Percentiles rank a stretch among this genome's conserved stretches.
Conservation (phyloP, 2,888 invertebrate species). For the Xestobium rufovillosum region DNA sequence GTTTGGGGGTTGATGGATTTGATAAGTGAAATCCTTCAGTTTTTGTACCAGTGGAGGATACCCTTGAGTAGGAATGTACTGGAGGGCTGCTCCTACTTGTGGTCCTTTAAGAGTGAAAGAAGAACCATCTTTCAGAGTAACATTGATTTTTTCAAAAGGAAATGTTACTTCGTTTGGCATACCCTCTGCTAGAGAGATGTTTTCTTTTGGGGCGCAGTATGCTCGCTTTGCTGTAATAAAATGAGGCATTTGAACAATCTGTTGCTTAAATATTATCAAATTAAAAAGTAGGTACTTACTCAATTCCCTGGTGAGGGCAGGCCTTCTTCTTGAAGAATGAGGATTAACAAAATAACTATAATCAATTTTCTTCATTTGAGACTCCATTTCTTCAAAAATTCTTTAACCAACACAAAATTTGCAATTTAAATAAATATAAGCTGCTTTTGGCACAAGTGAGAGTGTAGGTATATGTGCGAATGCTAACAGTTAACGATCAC, state of each 20-base stretch:
- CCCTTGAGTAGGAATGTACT: conserved; percentile 70
- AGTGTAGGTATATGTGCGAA: conserved; percentile 7
- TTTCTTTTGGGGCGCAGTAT: conserved; percentile 44
- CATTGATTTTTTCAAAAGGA: conserved; percentile 56
- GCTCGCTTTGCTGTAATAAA: conserved; percentile 45
- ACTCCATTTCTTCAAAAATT: conserved; percentile 3
- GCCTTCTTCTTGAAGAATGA: conserved; percentile 43
- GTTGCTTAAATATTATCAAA: conserved; percentile 1
- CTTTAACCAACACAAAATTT: conserved; percentile 6
- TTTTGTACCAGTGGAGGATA: conserved; percentile 51
- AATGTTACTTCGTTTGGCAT: conserved; percentile 68
- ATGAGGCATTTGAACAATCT: no score
- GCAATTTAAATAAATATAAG: no score
- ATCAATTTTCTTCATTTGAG: conserved; percentile 36
- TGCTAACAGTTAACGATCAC: conserved; percentile 15
- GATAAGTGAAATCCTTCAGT: conserved; percentile 55
- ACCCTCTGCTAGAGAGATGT: conserved; percentile 62
- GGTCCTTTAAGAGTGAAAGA: conserved; percentile 49
- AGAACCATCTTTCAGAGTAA: conserved; percentile 51
- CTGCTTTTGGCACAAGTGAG: no score
- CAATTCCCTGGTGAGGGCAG: conserved; percentile 47
- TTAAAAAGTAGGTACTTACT: no score
- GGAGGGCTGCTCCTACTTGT: conserved; percentile 58
- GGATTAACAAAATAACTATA: conserved; percentile 46
- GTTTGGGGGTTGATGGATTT: conserved; percentile 58